Base-by-base conservation (phyloP, 2,888 invertebrate genomes). In the Drosophila stalkeri region DNA sequence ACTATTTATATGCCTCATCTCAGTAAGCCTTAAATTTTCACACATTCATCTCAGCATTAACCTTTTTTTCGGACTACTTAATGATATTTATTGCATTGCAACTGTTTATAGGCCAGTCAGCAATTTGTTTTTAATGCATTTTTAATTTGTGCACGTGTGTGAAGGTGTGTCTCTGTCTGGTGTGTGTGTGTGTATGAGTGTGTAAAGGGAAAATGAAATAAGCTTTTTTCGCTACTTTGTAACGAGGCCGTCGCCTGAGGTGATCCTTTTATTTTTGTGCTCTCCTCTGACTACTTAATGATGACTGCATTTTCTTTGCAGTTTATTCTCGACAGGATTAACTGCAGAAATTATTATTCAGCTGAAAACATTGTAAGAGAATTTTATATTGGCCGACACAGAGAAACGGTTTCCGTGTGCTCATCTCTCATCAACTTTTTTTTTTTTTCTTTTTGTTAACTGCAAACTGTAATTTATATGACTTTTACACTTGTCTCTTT, bases 71-170 rank as follows among this genome's bases (percentile, higher is more conserved):
- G 2, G 46, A 60, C 52, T 46, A 43, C 54, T 72, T 66, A 49
- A 61, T 65, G 61, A 11, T 14, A 55, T 62, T 51, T 49, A 55
- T 23, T 31, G 33, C 60, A 51, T 27, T 60, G 16, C 37, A 35
- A 9, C 64, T 20, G 18, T 65, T 75, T 70, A 59, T 62, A n/a
- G 55, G 75, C 23, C 54, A 49, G 44, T 33, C 57, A 27, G 54
- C 77, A 76, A 77, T 76, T 76, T 72, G 60, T 49, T 57, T 77
- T 77, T 72, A 76, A 76, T 76, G 72, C 75, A 76, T 76, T 63
- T 72, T 76, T 72, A 76, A 76, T 66, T 67, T 46, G 18, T 33
- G n/a, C 41, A 16, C 67, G 60, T 49, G 35, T 20, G 16, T 41
- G 39, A 37, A 37, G 14, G 12, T 35, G 37, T 43, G 49, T 35